Conservation (phyloP, 2,113 vertebrate genomes). For the Cariama cristata region DNA sequence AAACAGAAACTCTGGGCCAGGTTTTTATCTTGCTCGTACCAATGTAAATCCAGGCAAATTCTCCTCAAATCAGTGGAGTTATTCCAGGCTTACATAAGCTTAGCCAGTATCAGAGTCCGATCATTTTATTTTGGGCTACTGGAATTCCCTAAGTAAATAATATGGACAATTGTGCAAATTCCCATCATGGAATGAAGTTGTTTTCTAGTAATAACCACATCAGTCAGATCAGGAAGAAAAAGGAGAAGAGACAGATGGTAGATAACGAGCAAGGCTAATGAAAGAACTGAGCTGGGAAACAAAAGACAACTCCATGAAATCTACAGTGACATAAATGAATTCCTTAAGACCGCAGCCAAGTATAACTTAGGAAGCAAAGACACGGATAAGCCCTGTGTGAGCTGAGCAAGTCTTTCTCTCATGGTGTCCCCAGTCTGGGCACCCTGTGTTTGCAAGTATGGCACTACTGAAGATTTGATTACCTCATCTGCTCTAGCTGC, state of each 20-base stretch:
- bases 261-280: neutral
- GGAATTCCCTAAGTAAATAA: slow-evolving; percentile 38
- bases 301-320: neutral
- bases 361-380: neutral
- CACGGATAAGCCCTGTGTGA: neutral
- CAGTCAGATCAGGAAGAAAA: neutral
- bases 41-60: slow-evolving; percentile 20
- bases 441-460: neutral
- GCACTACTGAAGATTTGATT: neutral
- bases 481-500: neutral
- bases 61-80: neutral
- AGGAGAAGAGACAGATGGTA: neutral
- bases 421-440: neutral
- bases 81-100: neutral
- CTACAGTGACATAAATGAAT: neutral
- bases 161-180: slow-evolving; percentile 23
- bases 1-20: neutral
- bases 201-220: slow-evolving; percentile 19
- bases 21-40: slow-evolving; percentile 16
- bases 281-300: slow-evolving; percentile 23
- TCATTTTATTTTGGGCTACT: slow-evolving; percentile 26
- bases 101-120: neutral
- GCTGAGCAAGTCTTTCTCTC: neutral
- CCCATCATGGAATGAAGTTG: neutral
- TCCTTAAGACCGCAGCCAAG: neutral